Evolutionary conservation across 2,888 invertebrate genomes (phyloP).

Genomic region (Cantharis nigra): DNA sequence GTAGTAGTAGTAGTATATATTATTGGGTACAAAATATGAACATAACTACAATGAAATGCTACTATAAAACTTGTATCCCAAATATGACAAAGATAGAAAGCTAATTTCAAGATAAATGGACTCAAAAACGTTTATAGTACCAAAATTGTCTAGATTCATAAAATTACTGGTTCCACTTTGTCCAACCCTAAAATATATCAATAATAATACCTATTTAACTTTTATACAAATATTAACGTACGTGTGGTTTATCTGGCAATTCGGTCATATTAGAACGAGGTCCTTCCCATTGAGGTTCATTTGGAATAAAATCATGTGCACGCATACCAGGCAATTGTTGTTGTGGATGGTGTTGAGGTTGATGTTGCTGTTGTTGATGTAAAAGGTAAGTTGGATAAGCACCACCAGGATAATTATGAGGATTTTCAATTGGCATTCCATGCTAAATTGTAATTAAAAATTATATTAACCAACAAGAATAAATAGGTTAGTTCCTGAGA

Average conservation of each 20-base stretch:
- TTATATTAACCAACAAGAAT: background rate
- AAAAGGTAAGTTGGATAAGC: conserved; percentile 39
- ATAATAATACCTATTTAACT: background rate
- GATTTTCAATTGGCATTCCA: conserved; percentile 45
- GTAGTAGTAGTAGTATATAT: conserved; percentile 5
- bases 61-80: conserved; percentile 53
- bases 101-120: conserved; percentile 51
- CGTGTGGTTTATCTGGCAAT: conserved; percentile 53
- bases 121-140: conserved; percentile 51
- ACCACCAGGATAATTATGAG: conserved; percentile 47
- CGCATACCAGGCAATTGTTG: conserved; percentile 41
- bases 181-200: conserved; percentile 59
- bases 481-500: background rate
- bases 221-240: conserved; percentile 39
- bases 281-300: conserved; percentile 48
- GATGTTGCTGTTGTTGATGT: background rate
- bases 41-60: conserved; percentile 42
- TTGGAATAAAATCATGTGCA: conserved; percentile 45
- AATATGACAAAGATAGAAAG: conserved; percentile 53
- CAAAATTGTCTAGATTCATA: conserved; percentile 30
- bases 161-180: conserved; percentile 57
- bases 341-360: conserved; percentile 28
- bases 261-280: conserved; percentile 47
- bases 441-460: conserved; percentile 35
- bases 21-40: conserved; percentile 33